Conservation (phyloP, 2,113 vertebrate species). For the Sapayoa aenigma region DNA sequence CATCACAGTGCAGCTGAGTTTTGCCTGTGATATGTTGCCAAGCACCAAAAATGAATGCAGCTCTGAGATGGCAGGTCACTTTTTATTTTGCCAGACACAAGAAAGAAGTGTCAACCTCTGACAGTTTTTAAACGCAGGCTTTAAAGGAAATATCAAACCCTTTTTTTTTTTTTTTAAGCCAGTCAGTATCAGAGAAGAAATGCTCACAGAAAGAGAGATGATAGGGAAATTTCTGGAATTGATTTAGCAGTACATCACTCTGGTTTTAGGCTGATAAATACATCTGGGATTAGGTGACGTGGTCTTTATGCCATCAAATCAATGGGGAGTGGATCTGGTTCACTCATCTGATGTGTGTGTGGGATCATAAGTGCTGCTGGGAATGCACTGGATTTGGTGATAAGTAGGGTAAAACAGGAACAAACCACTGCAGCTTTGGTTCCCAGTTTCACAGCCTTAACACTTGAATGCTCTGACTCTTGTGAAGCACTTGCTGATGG, state of each 20-base stretch:
- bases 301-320: neutral
- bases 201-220: neutral
- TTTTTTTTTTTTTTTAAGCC: neutral
- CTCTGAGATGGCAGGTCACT: constrained; percentile 68
- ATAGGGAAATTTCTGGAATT: neutral
- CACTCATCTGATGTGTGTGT: neutral
- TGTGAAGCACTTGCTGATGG: neutral
- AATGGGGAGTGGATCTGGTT: neutral
- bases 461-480: neutral
- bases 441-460: neutral
- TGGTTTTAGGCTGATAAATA: neutral
- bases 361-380: neutral
- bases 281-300: neutral
- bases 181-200: neutral
- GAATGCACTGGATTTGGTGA: neutral
- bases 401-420: neutral
- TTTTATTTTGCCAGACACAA: constrained; percentile 71
- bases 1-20: neutral
- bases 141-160: constrained; percentile 28
- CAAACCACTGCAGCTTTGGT: neutral
- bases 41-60: constrained; percentile 59
- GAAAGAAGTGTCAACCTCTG: constrained; percentile 68
- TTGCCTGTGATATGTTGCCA: constrained; percentile 56
- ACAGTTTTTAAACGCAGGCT: constrained; percentile 65
- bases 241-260: neutral